Conservation (phyloP, 2,888 invertebrate species). For the Drosophila longiperda region DNA sequence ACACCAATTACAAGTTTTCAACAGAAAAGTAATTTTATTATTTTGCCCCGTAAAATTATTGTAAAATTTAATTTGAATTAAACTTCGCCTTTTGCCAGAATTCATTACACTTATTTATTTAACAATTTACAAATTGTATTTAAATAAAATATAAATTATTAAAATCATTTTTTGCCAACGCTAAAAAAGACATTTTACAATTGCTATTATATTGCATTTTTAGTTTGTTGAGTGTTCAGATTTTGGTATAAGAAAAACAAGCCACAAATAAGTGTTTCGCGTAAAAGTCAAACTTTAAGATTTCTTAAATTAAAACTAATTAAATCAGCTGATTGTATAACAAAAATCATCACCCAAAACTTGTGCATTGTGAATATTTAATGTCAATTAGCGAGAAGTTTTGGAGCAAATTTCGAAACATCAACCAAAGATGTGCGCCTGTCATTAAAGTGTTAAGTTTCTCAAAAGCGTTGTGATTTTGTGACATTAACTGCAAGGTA, state of each 20-base stretch:
- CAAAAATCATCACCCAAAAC: not conserved
- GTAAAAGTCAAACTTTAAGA: not conserved
- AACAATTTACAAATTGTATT: not conserved
- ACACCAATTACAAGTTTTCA: not conserved
- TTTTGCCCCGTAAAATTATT: not conserved
- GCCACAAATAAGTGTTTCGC: not conserved
- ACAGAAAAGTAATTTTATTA: not conserved
- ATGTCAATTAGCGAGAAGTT: not conserved
- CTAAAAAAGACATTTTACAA: not conserved
- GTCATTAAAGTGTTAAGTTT: constrained; percentile 21
- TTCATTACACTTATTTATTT: not conserved
- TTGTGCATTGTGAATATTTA: not conserved
- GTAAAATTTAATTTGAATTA: not conserved
- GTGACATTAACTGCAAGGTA: constrained; percentile 9
- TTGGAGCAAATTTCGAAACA: not conserved
- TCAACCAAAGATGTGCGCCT: not conserved
- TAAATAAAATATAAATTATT: not conserved
- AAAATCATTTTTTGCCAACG: too few relatives aligned
- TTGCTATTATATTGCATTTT: not conserved
- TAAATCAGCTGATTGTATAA: not conserved
- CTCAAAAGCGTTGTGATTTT: constrained; percentile 7
- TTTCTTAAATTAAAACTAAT: not conserved
- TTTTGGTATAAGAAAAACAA: not conserved
- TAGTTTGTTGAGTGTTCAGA: not conserved
- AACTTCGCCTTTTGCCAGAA: not conserved